Base-by-base conservation (phyloP, 2,888 invertebrate genomes). In the Vesta saturnalis region DNA sequence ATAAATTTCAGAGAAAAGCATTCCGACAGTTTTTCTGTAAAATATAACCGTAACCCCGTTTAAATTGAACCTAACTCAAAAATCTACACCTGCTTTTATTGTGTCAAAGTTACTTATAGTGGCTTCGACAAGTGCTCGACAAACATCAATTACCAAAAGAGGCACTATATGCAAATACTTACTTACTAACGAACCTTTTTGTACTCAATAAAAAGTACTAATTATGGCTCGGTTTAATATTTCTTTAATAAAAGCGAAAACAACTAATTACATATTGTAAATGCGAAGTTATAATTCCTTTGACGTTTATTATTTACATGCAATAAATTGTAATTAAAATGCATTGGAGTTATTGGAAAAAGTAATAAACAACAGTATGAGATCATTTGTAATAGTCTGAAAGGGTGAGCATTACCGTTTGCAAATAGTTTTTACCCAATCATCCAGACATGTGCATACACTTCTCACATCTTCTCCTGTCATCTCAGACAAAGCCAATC, bases 121-220 rank as follows among this genome's bases (percentile, higher is more conserved):
- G 77, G 74, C 74, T 71, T 74, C 60, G 77, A 77, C 77, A 77
- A 78, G 79, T 78, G 79, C 78, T 77, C 73, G 72, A 79, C 79
- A 79, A 78, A 80, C 78, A 79, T 68, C 64, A 68, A 78, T 65
- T 65, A 65, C 67, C 57, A 39, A 39, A 23, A 65, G 65, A 52
- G 65, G 64, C 52, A 49, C 63, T 55, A 64, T 60, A 65, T 65
- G 60, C 52, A 23, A 35, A 57, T 46, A 63, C 63, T 57, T 63
- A 30, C 19, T 39, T 55, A 62, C 62, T 35, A 39, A 55, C n/a
- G 57, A 12, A 30, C 30, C 15, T 35, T 56, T 35, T 19, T 12
- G 30, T 39, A 61, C 43, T 49, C 18, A 43, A 3, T 43, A 43
- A n/a, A 43, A 43, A 49, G 16, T 5, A 49, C 1, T 5, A 49